These are phyloP conservation scores for Odontamblyopus lacepedii DNA, from an alignment of 2,797 vertebrate species.

Conservation along the genomic window DNA sequence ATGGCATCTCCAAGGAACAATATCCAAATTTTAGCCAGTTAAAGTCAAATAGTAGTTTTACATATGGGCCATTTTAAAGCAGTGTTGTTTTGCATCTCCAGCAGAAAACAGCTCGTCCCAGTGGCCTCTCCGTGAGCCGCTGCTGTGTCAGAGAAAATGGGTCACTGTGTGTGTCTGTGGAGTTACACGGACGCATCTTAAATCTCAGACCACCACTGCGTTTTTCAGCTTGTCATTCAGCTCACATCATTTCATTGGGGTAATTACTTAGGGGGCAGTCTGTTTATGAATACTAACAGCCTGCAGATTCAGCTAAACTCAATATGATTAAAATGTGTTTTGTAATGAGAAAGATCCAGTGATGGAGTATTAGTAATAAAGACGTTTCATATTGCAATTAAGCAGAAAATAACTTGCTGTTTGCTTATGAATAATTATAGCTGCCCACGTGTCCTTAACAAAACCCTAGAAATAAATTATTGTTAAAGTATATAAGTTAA, in stretches of 20 bases:
- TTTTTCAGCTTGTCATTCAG: conserved; percentile 14
- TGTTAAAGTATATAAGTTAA: too few species aligned
- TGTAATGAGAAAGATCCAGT: conserved; percentile 19
- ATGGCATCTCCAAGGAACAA: too few species aligned
- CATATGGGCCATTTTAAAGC: background rate
- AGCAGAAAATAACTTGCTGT: background rate
- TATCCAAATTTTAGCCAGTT: too few species aligned
- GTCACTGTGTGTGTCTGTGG: conserved; percentile 21
- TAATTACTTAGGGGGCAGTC: conserved; percentile 38
- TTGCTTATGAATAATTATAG: background rate
- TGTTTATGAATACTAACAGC: conserved; percentile 21
- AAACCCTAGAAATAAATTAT: too few species aligned
- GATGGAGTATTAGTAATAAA: conserved; percentile 17
- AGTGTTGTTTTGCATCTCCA: conserved; percentile 31
- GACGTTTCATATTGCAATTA: conserved; percentile 22
- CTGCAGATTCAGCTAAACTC: conserved; percentile 10
- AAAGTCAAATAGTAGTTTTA: background rate
- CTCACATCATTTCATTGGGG: conserved; percentile 27
- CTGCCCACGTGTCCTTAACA: background rate
- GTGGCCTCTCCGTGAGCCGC: conserved; percentile 22
- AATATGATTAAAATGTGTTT: conserved; percentile 45
- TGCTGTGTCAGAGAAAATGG: conserved; percentile 17
- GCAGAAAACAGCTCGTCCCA: conserved; percentile 12
- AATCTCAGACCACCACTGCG: background rate
- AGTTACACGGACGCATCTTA: conserved; percentile 1